Base-by-base conservation (phyloP, 2,797 vertebrate genomes). In the Jordanella pulchra region DNA sequence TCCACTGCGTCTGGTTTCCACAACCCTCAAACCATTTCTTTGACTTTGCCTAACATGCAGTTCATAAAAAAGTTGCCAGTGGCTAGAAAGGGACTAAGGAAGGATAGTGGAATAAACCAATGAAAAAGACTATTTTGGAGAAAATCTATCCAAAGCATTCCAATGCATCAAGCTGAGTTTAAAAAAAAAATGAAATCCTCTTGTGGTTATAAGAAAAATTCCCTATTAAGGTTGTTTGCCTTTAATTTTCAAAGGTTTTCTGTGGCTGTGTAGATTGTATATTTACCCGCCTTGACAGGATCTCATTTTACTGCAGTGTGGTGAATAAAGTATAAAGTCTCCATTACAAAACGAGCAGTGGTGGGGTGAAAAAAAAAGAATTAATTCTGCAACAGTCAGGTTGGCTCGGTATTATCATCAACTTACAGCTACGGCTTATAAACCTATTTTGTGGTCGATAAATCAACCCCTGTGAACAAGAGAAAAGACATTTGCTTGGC, bases 391-490 rank as follows among this genome's bases (percentile, higher is more conserved):
- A 7, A 23, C 2, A 30, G 17, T 58, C 30, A 14, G 44, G 12
- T 48, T 15, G 14, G 23, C 48, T 53, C 35, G 32, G 13, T 23
- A 79, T 67, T 74, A 63, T 63, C 44, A 15, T 54, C 70, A 55
- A 47, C n/a, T 63, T 42, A 67, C 45, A 71, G 48, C 35, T 55
- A 45, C 9, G 23, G 56, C 65, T 72, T 45, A 27, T 45, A 58
- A 51, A 63, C 54, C 21, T 53, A 39, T 61, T 51, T 76, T 64
- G 50, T 64, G 42, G 45, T 67, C 30, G 25, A 48, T 67, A 55
- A 65, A 73, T 65, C 61, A 64, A 69, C 76, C 39, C 42, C 58
- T 67, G 14, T 69, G 53, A 73, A 30, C 45, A n/a, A 28, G 23
- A 73, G 50, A 51, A 45, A 48, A 70, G 39, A 45, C 12, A 60